These are phyloP conservation scores for Oceanodroma leucorhoa DNA, from an alignment of 2,797 vertebrate species.

Conservation along the genomic window DNA sequence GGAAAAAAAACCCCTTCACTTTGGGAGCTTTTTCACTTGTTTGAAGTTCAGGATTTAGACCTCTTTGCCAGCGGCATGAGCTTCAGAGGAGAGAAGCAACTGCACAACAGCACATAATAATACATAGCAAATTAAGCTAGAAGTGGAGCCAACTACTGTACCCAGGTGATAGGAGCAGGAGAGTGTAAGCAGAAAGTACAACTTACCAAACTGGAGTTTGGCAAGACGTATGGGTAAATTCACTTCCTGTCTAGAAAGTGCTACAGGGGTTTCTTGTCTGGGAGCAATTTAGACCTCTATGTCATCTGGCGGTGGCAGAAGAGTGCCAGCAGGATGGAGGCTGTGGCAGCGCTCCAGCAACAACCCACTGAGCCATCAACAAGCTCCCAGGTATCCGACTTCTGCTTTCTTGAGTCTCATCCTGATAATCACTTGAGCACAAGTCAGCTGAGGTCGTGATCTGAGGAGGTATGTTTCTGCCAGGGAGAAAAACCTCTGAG, in stretches of 20 bases:
- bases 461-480: not conserved
- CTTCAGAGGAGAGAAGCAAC: not conserved
- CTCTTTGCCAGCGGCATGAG: not conserved
- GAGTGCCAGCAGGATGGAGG: not conserved
- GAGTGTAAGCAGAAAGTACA: not conserved
- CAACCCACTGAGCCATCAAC: not conserved
- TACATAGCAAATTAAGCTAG: not conserved
- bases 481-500: not conserved
- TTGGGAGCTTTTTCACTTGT: not conserved
- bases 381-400: not conserved
- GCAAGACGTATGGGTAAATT: not conserved
- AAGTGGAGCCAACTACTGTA: not conserved
- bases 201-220: not conserved
- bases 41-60: not conserved
- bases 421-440: not conserved
- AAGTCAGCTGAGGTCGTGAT: not conserved
- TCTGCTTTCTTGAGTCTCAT: not conserved
- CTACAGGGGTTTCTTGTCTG: not conserved
- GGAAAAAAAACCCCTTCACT: not conserved
- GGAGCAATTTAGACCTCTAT: not conserved
- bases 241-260: not conserved
- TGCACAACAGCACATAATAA: not conserved
- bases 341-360: not conserved
- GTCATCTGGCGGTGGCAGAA: not conserved
- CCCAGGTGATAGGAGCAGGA: not conserved